Base-by-base conservation (phyloP, 1,140 invertebrate species). In the Elymnias hypermnestra region DNA sequence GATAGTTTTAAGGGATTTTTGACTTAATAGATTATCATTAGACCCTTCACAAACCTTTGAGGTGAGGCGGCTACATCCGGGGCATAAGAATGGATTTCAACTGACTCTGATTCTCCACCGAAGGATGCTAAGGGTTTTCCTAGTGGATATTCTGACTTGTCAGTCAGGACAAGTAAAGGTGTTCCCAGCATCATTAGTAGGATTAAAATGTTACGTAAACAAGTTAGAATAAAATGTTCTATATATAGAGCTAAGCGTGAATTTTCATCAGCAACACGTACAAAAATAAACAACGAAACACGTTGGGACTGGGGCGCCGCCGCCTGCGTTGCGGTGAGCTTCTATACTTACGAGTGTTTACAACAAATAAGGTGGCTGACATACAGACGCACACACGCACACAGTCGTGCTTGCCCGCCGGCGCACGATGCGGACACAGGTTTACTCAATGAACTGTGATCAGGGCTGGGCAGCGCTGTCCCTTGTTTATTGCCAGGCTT, bases 391-490 rank as follows among this genome's bases (percentile, higher is more conserved):
- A 69, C 58, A 56, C 51, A 49, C 28, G 29, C 38, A 41, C 49
- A 44, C 25, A 13, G 42, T 41, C 46, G 28, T 66, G 64, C 64
- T 63, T 54, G 60, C 62, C 58, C 60, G 67, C 58, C 53, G 43
- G 60, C 59, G 56, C 54, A 40, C 52, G 46, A 43, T 35, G 29
- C 41, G 35, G 48, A 67, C 69, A 66, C 72, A 66, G 63, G 62
- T 81, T 79, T 81, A 70, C 73, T 77, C 73, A 81, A 77, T 81
- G 71, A 77, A 77, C 65, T 63, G 63, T 55, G 47, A 42, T 36
- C 52, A 72, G 69, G 51, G 66, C 58, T 65, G 69, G 53, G 40
- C 28, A 29, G n/a, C 13, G 13, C 35, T n/a, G n/a, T n/a, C n/a
- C n/a, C n/a, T n/a, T n/a, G n/a, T n/a, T 46, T 52, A 64, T 55